Evolutionary conservation across 1,140 invertebrate genomes (phyloP), one percentile per base, ranked within the genome.

Genomic region (Magallana angulata): DNA sequence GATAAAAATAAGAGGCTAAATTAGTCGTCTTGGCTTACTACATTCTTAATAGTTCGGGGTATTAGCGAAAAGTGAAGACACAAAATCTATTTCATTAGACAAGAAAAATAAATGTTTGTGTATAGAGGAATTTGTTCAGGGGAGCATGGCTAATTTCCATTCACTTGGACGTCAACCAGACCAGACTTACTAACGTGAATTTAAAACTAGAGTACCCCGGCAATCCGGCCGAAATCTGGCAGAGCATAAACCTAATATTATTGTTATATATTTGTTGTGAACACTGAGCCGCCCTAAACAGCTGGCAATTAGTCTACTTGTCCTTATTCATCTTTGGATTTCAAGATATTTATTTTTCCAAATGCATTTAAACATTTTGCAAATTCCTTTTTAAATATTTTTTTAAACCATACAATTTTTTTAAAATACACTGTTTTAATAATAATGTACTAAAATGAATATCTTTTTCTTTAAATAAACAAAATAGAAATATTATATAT

Each of bases 101-200:
- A 82, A 82, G 48, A 58, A 82, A 82, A 82, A 58, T 82, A 82
- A 82, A 82, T 82, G 57, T 82, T 82, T 82, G 57, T 82, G 48
- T 82, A 82, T n/a, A 82, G 56, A 57, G 7, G 81, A 57, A 82
- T 82, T 82, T 82, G 81, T 82, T 9, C 57, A 82, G 57, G 18
- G 81, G 7, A 3, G 48, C 81, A 56, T 57, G 57, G n/a, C 48
- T 57, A 57, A 82, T 82, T 82, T 82, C 81, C 57, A 16, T 82
- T 82, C 48, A 82, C 12, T 16, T 16, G 16, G 81, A 57, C 48
- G 81, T 18, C 81, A 56, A 82, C n/a, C 56, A 82, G 48, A 57
- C 81, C 11, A 57, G 81, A 82, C 81, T 82, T 82, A 57, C 57
- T 82, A 82, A 57, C 81, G 16, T 82, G 81, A 82, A 82, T 82